Conservation (phyloP, 1,140 invertebrate genomes). For the Olivierus martensii region DNA sequence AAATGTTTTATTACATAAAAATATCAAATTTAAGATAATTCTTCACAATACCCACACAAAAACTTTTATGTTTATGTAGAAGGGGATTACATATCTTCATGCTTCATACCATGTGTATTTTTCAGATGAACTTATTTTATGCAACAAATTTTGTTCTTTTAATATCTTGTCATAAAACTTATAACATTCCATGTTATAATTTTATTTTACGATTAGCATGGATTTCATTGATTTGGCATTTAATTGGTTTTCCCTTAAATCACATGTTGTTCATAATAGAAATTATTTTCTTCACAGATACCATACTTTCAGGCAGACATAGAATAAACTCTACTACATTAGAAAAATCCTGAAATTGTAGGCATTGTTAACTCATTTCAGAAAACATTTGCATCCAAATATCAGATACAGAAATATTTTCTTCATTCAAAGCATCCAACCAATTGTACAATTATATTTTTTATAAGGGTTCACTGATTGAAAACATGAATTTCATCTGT, state of each 20-base stretch:
- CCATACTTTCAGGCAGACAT: background rate
- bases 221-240: background rate
- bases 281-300: background rate
- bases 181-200: background rate
- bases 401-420: background rate
- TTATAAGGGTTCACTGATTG: background rate
- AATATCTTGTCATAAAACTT: conserved; percentile 32
- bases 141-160: conserved; percentile 25
- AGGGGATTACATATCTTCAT: too few relatives aligned
- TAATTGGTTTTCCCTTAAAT: background rate
- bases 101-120: too few relatives aligned
- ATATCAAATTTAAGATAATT: too few relatives aligned
- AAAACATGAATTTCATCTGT: background rate
- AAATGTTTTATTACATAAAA: too few relatives aligned
- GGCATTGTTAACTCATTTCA: background rate
- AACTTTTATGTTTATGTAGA: too few relatives aligned
- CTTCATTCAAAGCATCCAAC: background rate
- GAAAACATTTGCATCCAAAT: background rate
- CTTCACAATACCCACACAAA: too few relatives aligned
- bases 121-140: too few relatives aligned
- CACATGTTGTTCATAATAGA: background rate
- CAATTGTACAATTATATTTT: background rate
- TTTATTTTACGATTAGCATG: background rate
- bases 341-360: background rate
- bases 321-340: background rate